Evolutionary conservation across 2,797 vertebrate genomes (phyloP).

Genomic region (Chelmon rostratus): DNA sequence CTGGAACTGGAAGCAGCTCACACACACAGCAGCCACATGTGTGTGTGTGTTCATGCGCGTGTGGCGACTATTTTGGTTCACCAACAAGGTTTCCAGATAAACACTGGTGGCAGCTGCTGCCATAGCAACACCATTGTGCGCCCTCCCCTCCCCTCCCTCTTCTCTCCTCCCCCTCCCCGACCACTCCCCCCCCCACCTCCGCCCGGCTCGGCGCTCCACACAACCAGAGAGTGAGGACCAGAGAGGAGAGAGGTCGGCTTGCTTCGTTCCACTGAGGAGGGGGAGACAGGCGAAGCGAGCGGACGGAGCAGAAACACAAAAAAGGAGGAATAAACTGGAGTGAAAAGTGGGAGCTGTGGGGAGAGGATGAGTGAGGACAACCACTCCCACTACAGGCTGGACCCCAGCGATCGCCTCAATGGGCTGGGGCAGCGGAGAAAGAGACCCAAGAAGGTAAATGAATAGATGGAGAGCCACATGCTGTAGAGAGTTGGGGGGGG

Average conservation of each 20-base stretch:
- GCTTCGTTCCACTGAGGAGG: slow-evolving; percentile 68
- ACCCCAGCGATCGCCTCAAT: slow-evolving; percentile 91
- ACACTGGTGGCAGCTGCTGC: slow-evolving; percentile 93
- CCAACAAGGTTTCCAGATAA: slow-evolving; percentile 88
- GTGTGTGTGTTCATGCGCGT: slow-evolving; percentile 27
- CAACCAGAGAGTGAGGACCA: slow-evolving; percentile 79
- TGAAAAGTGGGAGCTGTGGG: slow-evolving; percentile 8
- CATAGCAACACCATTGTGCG: slow-evolving; percentile 90
- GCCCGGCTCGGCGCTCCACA: slow-evolving; percentile 69
- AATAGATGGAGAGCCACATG: slow-evolving; percentile 42
- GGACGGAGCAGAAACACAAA: slow-evolving; percentile 39
- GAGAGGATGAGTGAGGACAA: slow-evolving; percentile 91
- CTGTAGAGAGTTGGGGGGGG: background rate
- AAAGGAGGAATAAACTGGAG: slow-evolving; percentile 41
- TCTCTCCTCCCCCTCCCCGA: slow-evolving; percentile 37
- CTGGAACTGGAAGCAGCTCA: no score
- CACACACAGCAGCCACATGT: no score
- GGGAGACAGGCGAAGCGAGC: slow-evolving; percentile 20
- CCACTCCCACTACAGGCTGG: slow-evolving; percentile 89
- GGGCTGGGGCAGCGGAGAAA: slow-evolving; percentile 89
- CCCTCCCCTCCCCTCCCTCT: slow-evolving; percentile 55
- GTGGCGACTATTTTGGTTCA: slow-evolving; percentile 82
- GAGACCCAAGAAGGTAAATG: slow-evolving; percentile 93
- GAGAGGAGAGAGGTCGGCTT: slow-evolving; percentile 70
- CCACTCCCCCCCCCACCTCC: slow-evolving; percentile 59